Evolutionary conservation across 2,113 vertebrate species (phyloP), one percentile per base, ranked within the genome.

Genomic region (Onychostruthus taczanowskii): DNA sequence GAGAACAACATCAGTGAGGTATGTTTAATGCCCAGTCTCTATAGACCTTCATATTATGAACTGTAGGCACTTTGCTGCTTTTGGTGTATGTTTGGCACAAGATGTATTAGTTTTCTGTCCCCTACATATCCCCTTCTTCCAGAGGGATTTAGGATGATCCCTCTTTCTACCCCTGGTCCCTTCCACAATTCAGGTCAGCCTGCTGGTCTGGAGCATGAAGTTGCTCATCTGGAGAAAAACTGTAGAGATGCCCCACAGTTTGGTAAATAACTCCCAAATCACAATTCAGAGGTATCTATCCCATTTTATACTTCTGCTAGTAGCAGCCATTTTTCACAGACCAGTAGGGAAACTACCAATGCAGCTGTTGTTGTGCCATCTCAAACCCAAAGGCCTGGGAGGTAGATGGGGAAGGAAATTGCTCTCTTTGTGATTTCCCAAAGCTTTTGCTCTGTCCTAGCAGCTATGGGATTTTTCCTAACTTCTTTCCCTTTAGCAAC

Each of bases 401-500:
- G 31, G 23, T 7, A 73, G 26, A 77, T 53, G 37, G 37, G 21
- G n/a, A 56, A 85, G 31, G 62, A 93, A 62, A 16, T 91, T 95
- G 53, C 62, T 82, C 50, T 21, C 14, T 37, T 17, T 69, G 46
- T 90, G 84, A 76, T 93, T 94, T 94, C 28, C 78, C 19, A 7
- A 87, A 90, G 23, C 8, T 16, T 90, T 70, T 90, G 7, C 9
- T 64, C 37, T 90, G 17, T 83, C 20, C 30, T 83, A 79, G 74
- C 41, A 93, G 82, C 70, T 1, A 0, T 49, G 46, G 52, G 49
- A 58, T 52, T 90, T 91, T 93, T 82, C 47, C 74, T 91, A 89
- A 87, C 52, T 39, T 84, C 63, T 63, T 92, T 69, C 31, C 88
- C 78, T 96, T 76, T 85, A 90, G 82, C 67, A 95, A 66, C 31